Base-by-base conservation (phyloP, 2,113 vertebrate species). In the Saimiri boliviensis region DNA sequence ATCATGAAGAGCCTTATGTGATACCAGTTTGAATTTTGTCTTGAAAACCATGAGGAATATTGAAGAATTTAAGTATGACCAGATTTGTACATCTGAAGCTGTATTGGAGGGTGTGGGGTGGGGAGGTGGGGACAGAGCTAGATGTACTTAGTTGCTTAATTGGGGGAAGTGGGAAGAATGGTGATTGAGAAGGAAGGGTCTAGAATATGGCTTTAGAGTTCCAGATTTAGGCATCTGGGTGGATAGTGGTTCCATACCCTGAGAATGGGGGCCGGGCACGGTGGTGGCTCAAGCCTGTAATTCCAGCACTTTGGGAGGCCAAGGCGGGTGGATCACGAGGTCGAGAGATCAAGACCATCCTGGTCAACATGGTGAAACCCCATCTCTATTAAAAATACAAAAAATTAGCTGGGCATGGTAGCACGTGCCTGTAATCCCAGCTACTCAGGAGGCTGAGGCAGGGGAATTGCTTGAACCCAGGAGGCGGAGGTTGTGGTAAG, bases 141-240 rank as follows among this genome's bases (percentile, higher is more conserved):
- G 35, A 74, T 88, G 52, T 37, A 91, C 25, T 74, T 85, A 91
- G 54, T 40, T 92, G 9, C 40, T 96, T 35, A 93, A 25, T n/a
- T 91, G 77, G 17, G 12, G 10, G 23, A 19, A 52, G n/a, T 35
- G 23, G 6, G 16, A 73, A 79, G 37, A 71, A 40, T 85, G 20
- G n/a, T 84, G 60, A 52, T 63, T 93, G 66, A 93, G 35, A 81
- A 90, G 9, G 32, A 94, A 71, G 20, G 21, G 6, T 71, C 19
- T 83, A 66, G 54, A 90, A 82, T 88, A 63, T 91, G 73, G 35
- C 40, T 88, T 93, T n/a, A 35, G 56, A 88, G 70, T 93, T 96
- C n/a, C 60, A 87, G 40, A 25, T 76, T 91, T 94, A 47, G 84
- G 32, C 47, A 92, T 27, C 56, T 86, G 8, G 37, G n/a, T 82